These are phyloP conservation scores for Pseudochirops corinnae DNA, from an alignment of 2,797 vertebrate genomes.

Conservation along the genomic window DNA sequence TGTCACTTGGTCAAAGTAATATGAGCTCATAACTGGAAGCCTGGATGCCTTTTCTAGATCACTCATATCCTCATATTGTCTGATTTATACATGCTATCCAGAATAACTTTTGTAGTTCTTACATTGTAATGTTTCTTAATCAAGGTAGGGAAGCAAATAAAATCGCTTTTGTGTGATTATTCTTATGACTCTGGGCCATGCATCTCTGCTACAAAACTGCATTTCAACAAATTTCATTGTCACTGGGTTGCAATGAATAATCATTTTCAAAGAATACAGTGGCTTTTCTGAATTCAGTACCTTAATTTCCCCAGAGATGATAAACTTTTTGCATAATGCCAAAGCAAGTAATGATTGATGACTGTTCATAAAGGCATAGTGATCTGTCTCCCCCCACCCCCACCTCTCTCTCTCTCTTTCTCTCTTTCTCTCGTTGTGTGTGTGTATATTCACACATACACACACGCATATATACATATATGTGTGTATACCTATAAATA, in stretches of 20 bases:
- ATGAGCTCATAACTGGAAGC: constrained; percentile 1
- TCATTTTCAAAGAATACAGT: constrained; percentile 50
- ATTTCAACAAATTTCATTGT: constrained; percentile 49
- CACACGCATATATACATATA: too few relatives aligned
- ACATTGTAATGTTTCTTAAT: neutral
- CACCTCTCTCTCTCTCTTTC: too few relatives aligned
- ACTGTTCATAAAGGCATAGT: constrained; percentile 19
- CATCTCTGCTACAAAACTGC: constrained; percentile 33
- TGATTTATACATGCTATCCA: neutral
- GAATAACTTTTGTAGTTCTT: neutral
- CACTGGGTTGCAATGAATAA: constrained; percentile 35
- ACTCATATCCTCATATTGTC: neutral
- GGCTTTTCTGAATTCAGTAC: constrained; percentile 42
- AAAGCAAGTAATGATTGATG: constrained; percentile 6
- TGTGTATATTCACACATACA: too few relatives aligned
- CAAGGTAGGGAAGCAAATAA: constrained; percentile 14
- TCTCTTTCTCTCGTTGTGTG: too few relatives aligned
- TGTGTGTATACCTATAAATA: too few relatives aligned
- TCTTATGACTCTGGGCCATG: neutral
- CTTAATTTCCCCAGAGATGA: constrained; percentile 33
- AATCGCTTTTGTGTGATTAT: constrained; percentile 2
- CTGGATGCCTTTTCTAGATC: neutral
- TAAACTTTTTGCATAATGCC: neutral
- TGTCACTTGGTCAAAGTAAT: neutral
- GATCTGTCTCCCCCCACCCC: too few relatives aligned